phyloP scores from a whole-genome alignment of 2,113 vertebrate genomes.

The Tyto alba region DNA sequence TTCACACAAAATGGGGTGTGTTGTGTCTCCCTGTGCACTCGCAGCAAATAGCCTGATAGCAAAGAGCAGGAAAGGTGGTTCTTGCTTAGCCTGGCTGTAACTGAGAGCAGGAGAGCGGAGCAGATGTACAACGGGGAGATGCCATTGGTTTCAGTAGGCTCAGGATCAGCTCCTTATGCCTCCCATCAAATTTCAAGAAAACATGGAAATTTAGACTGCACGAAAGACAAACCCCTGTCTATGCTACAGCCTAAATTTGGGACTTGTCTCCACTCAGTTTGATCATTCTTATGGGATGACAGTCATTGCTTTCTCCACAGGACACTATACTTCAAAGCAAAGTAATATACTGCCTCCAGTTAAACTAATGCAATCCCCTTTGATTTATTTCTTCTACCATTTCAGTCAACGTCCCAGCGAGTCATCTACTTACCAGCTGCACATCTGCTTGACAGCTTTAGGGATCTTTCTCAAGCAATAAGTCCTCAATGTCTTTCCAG shows the following conservation, averaged over 20 bases:
- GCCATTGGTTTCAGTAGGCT: neutral
- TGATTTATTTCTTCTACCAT: conserved; percentile 61
- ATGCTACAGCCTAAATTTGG: neutral
- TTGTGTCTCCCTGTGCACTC: neutral
- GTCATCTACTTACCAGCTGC: conserved; percentile 18
- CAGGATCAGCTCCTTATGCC: neutral
- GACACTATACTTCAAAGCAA: conserved; percentile 13
- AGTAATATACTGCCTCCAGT: conserved; percentile 29
- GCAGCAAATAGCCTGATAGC: neutral
- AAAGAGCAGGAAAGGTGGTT: neutral
- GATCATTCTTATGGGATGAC: conserved; percentile 18
- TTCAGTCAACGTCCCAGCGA: conserved; percentile 21
- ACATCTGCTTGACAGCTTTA: conserved; percentile 64
- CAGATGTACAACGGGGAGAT: neutral
- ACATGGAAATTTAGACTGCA: neutral
- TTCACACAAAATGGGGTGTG: neutral
- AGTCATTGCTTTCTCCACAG: conserved; percentile 43
- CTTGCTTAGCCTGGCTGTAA: neutral
- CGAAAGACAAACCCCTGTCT: neutral
- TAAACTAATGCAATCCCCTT: neutral
- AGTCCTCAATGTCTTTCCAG: conserved; percentile 60
- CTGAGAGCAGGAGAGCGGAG: neutral
- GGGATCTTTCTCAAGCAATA: conserved; percentile 61
- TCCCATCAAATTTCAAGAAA: neutral
- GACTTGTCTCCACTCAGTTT: neutral